Conservation (phyloP, 2,888 invertebrate genomes). For the Eudasyphora cyanicolor region DNA sequence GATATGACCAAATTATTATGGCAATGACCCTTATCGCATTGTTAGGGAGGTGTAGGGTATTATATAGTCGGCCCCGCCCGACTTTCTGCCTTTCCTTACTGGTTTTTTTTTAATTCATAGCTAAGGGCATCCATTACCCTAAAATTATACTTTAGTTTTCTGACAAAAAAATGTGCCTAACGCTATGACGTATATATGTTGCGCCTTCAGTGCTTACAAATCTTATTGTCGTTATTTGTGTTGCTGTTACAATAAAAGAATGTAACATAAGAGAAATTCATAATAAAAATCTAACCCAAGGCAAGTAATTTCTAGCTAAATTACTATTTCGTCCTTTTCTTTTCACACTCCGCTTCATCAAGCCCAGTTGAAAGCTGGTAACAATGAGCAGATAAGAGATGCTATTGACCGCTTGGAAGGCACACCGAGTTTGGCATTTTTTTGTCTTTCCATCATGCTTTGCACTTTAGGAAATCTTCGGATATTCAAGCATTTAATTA, state of each 20-base stretch:
- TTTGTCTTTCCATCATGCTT: neutral
- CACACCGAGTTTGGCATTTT: neutral
- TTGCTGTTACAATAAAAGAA: neutral
- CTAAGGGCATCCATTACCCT: neutral
- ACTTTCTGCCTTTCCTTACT: no score
- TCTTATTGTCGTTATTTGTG: neutral
- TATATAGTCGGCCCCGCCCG: no score
- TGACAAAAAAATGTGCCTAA: neutral
- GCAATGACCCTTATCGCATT: no score
- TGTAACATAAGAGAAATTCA: slow-evolving; percentile 13
- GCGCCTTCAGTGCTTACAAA: neutral
- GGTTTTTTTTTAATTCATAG: no score
- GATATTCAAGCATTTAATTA: slow-evolving; percentile 32
- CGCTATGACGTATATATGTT: neutral
- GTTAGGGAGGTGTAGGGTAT: no score
- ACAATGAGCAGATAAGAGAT: neutral
- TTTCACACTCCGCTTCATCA: neutral
- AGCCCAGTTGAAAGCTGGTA: neutral
- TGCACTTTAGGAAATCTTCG: neutral
- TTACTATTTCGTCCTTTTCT: slow-evolving; percentile 21
- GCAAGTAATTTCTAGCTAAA: slow-evolving; percentile 43
- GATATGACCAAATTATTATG: no score
- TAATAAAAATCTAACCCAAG: slow-evolving; percentile 43
- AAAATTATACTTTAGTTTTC: neutral
- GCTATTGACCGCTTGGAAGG: neutral